Conservation (phyloP, 2,797 vertebrate species). For the Myotis findleyi region DNA sequence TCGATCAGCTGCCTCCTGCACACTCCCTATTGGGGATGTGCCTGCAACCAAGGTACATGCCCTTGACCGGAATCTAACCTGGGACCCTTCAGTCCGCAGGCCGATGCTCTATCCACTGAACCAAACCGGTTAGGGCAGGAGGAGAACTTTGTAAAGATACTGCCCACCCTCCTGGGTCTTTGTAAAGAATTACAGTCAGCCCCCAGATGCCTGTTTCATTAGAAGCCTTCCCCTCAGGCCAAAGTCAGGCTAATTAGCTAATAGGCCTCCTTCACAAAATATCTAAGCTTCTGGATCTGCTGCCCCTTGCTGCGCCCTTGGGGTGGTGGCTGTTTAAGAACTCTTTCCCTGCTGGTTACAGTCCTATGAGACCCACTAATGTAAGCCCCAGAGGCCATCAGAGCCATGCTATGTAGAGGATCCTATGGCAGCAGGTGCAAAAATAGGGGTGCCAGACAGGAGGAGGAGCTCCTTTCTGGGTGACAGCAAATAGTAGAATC, state of each 20-base stretch:
- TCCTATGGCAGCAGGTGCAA: neutral
- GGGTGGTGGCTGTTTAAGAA: neutral
- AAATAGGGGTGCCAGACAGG: neutral
- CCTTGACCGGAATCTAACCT: no score
- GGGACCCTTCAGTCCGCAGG: no score
- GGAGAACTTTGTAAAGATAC: neutral
- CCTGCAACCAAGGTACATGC: no score
- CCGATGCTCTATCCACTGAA: no score
- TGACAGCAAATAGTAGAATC: neutral
- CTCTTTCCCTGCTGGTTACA: neutral
- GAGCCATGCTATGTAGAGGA: neutral
- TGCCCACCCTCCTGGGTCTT: neutral
- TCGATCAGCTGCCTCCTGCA: no score
- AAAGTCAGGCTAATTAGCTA: neutral
- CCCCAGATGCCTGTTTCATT: neutral
- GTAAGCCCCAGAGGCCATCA: no score
- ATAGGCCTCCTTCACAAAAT: neutral
- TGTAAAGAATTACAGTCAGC: neutral
- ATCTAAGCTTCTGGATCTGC: neutral
- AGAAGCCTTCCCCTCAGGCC: neutral
- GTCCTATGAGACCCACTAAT: neutral
- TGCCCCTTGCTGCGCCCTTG: neutral
- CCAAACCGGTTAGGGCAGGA: no score
- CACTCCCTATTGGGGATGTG: no score
- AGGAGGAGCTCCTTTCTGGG: neutral